Conservation (phyloP, 2,888 invertebrate genomes). For the Tenthredo notha region DNA sequence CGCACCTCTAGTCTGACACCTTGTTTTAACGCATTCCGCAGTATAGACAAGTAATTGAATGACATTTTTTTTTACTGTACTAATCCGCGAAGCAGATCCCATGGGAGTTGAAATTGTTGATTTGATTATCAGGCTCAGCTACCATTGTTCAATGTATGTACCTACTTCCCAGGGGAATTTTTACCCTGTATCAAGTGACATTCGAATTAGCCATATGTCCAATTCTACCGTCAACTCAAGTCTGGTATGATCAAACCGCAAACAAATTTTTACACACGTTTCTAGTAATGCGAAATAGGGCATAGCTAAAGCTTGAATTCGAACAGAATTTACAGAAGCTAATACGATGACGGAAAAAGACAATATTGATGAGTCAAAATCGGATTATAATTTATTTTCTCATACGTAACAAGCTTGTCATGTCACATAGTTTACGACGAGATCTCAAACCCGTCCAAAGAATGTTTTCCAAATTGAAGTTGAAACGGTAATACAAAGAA, state of each 20-base stretch:
- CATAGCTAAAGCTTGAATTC: not conserved
- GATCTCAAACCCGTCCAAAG: not conserved
- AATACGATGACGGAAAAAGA: not conserved
- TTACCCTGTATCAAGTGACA: not conserved
- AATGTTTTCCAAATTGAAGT: conserved; percentile 5
- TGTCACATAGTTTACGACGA: not conserved
- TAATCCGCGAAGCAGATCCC: no score
- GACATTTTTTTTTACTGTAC: no score
- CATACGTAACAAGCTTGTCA: no score
- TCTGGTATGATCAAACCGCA: not conserved
- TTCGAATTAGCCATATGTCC: not conserved
- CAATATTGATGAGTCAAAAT: not conserved
- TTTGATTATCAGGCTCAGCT: no score
- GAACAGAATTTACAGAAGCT: not conserved
- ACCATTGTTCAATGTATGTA: no score
- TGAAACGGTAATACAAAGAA: not conserved
- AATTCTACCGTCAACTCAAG: not conserved
- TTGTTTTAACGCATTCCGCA: no score
- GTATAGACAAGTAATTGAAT: no score
- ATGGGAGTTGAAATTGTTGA: no score
- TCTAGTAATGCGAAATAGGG: not conserved
- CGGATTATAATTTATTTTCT: no score
- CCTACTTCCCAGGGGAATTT: not conserved
- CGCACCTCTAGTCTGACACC: no score
- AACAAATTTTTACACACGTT: not conserved